Percentiles rank a stretch among this genome's conserved stretches.
phyloP scores from a whole-genome alignment of 2,888 invertebrate genomes.

The Glyphotaelius pellucidus region DNA sequence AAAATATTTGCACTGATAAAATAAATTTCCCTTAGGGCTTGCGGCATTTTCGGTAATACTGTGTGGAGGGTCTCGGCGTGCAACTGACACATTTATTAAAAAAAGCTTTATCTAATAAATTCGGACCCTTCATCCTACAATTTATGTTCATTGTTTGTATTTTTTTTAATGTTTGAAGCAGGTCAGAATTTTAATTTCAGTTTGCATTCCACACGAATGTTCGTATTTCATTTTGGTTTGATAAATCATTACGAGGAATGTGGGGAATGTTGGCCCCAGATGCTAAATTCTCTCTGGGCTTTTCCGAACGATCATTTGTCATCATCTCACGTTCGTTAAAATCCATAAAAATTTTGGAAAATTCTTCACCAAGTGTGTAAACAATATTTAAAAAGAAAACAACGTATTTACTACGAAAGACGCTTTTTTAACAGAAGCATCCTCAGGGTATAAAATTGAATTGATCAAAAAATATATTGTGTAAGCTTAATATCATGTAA shows the following conservation, averaged over 20 bases:
- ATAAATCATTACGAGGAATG: background rate
- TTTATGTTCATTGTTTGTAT: background rate
- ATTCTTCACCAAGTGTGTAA: background rate
- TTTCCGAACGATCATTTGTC: background rate
- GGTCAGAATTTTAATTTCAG: background rate
- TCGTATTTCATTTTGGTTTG: slow-evolving; percentile 2
- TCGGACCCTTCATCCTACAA: background rate
- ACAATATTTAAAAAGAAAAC: background rate
- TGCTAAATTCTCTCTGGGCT: background rate
- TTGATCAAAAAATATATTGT: no score
- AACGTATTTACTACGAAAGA: background rate
- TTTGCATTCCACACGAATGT: background rate
- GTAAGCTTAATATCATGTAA: no score
- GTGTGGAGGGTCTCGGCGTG: background rate
- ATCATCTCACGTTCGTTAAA: background rate
- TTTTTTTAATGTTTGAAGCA: background rate
- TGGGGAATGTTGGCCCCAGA: background rate
- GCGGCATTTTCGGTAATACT: background rate
- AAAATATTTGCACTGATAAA: background rate
- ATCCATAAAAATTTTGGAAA: background rate
- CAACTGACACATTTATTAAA: background rate
- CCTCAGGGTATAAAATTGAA: no score
- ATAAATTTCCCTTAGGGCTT: background rate
- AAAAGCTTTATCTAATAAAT: background rate
- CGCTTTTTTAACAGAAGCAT: no score